A percentile compares a stretch with the other conserved stretches of the same genome.
Conservation (phyloP, 2,888 invertebrate genomes). For the Gastrophysa polygoni region DNA sequence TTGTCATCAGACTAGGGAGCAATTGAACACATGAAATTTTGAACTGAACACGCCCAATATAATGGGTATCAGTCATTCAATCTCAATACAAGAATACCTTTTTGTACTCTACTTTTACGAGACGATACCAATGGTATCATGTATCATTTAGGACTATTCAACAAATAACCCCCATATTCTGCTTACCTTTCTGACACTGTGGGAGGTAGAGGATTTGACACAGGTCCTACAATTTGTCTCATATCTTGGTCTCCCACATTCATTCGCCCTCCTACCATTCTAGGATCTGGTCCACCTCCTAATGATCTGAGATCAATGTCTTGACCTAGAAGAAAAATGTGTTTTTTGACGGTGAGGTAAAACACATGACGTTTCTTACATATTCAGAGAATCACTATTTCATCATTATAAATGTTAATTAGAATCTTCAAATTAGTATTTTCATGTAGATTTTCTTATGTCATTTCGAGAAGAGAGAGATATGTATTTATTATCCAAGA, state of each 20-base stretch:
- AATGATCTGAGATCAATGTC: slow-evolving; percentile 66
- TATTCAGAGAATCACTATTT: no score
- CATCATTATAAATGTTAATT: no score
- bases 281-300: slow-evolving; percentile 60
- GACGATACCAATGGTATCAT: no score
- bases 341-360: background rate
- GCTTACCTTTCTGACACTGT: slow-evolving; percentile 53
- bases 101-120: no score
- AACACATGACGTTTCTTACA: no score
- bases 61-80: background rate
- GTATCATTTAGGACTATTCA: no score
- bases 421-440: no score
- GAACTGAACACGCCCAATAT: no score
- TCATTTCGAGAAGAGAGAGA: no score
- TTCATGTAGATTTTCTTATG: no score
- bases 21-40: background rate
- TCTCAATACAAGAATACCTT: background rate
- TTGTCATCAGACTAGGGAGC: slow-evolving; percentile 21
- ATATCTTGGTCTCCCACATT: slow-evolving; percentile 77
- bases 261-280: slow-evolving; percentile 47
- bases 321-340: slow-evolving; percentile 56
- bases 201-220: slow-evolving; percentile 47
- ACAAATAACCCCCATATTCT: background rate
- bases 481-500: no score
- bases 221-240: slow-evolving; percentile 63